Base-by-base conservation (phyloP, 2,797 vertebrate species). In the Eulemur mongoz region DNA sequence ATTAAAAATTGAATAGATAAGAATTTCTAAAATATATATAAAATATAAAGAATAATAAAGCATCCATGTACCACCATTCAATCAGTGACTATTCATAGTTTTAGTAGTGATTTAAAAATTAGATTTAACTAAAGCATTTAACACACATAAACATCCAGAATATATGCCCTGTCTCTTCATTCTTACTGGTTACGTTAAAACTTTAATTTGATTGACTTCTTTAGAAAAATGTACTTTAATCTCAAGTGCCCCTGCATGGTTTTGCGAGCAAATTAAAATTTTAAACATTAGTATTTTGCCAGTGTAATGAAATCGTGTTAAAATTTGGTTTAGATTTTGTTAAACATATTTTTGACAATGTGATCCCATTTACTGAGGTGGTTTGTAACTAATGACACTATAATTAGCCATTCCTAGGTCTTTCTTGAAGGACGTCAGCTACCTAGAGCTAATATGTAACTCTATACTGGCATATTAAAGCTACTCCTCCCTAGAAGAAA, bases 321-420 rank as follows among this genome's bases (percentile, higher is more conserved):
- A 91, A 70, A 80, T 94, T 91, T 81, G 22, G 18, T 73, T 88
- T 96, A 90, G 35, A 54, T 89, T 94, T 96, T 85, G 67, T 78
- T 84, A 82, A 84, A 65, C 14, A 12, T 93, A 27, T 85, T 94
- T 43, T 79, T 92, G 35, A 67, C 32, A 72, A 32, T 54, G 30
- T 70, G 4, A 35, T 87, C 5, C 38, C 23, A 23, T 88, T 89
- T 93, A 81, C 25, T 82, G 48, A 90, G 30, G 20, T 78, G 3
- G 25, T 90, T 96, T 86, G 13, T 93, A 69, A 73, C 67, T 88
- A 93, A 67, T 85, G 48, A 20, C 7, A 50, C 35, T 89, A 5
- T 84, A 20, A 79, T 85, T 54, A 91, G 11, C 38, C 2, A 18
- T 91, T 94, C 91, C 30, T 91, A 81, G 57, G 8, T 78, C 54